Evolutionary conservation across 1,140 invertebrate species (phyloP).

Genomic region (Teleogryllus occipitalis): DNA sequence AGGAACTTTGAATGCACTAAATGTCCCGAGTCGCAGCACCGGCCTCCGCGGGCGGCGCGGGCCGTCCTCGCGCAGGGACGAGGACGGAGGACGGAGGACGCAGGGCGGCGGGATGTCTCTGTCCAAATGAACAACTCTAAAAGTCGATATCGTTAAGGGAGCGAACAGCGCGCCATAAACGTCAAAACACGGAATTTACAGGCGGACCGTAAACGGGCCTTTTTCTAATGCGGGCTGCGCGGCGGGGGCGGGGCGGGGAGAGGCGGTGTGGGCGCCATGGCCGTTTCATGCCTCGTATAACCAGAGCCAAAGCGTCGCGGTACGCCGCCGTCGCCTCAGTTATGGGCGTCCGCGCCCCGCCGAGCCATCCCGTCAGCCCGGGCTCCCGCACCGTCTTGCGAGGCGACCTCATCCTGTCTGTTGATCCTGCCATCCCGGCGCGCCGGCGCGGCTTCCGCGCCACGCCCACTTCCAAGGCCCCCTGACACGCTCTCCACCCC

Average conservation of each 20-base stretch:
- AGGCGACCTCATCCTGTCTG: too few species aligned
- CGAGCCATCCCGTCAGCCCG: too few species aligned
- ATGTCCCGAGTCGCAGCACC: neutral
- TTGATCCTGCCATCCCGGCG: too few species aligned
- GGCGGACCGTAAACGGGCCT: neutral
- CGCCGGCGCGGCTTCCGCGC: too few species aligned
- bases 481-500: too few species aligned
- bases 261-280: neutral
- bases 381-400: too few species aligned
- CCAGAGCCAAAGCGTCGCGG: too few species aligned
- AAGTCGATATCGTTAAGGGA: constrained; percentile 4
- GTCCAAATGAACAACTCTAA: constrained; percentile 4
- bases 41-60: neutral
- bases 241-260: too few species aligned
- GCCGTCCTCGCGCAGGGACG: too few species aligned
- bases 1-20: neutral
- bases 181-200: constrained; percentile 4
- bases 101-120: neutral
- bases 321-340: too few species aligned
- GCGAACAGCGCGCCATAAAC: neutral
- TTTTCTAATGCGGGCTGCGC: neutral
- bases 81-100: neutral
- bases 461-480: too few species aligned
- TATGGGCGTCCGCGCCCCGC: too few species aligned
- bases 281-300: constrained; percentile 1